Base-by-base conservation (phyloP, 2,113 vertebrate genomes). In the Mustela lutreola region DNA sequence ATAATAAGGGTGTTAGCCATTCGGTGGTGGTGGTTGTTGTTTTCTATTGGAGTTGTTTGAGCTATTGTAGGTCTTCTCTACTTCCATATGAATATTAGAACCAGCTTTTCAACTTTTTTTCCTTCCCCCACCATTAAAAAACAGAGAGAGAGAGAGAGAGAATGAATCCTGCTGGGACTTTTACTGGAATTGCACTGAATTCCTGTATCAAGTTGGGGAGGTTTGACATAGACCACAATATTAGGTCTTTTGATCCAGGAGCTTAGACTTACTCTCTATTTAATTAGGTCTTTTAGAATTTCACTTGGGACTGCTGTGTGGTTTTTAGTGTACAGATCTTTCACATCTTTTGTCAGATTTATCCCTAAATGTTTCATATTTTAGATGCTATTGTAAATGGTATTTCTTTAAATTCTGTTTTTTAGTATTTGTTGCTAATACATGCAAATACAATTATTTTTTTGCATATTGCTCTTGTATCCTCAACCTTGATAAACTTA, bases 301-400 rank as follows among this genome's bases (percentile, higher is more conserved):
- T 89, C 65, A 79, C 26, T 63, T 8, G 11, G 60, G 39, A 50
- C 24, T 53, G 0, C 60, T 70, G 82, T 19, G 18, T 45, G 28
- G 33, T 18, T 75, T 96, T 91, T 87, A n/a, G 31, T 71, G 15
- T 63, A 53, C 1, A 67, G 6, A 14, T 81, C 19, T 86, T 63
- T 81, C 31, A 16, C 9, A 36, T 86, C 33, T 73, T 92, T 73
- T 75, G 22, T 75, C 36, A 83, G 11, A n/a, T 56, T 93, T 82
- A 86, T 70, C 7, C 39, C 53, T 71, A 45, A 45, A 45, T 95
- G 31, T 90, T 90, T 95, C 33, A 73, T 70, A 89, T 89, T 87
- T 75, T 53, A 3, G 39, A 82, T 50, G 5, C 1, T 80, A 33
- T 56, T 87, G 0, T 89, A 88, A 76, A 24, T 83, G 6, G 11